Evolutionary conservation across 2,113 vertebrate genomes (phyloP).

Genomic region (Falcunculus frontatus): DNA sequence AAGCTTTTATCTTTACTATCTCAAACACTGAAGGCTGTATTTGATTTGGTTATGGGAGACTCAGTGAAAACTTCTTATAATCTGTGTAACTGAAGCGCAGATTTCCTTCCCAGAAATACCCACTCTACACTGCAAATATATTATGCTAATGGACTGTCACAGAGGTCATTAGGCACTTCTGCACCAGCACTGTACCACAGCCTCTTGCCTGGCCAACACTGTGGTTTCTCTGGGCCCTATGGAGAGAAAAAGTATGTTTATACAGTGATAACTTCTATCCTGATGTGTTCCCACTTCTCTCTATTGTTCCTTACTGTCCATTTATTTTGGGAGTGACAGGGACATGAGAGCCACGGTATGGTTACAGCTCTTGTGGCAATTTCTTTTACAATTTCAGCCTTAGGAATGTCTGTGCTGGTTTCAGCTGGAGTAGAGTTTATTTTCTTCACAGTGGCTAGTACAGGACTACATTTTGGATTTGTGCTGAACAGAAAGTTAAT

Average conservation of each 20-base stretch:
- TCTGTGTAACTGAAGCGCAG: neutral
- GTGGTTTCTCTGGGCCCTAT: neutral
- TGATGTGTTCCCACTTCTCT: neutral
- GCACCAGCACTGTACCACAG: neutral
- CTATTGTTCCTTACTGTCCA: neutral
- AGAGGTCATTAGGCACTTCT: neutral
- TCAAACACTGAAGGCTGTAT: neutral
- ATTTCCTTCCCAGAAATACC: neutral
- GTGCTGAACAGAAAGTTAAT: neutral
- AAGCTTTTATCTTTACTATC: constrained; percentile 31
- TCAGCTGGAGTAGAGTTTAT: neutral
- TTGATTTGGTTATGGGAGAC: neutral
- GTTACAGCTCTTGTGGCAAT: neutral
- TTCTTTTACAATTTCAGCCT: neutral
- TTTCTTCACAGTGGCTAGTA: neutral
- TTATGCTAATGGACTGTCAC: no score
- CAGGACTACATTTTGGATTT: neutral
- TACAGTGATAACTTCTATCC: neutral
- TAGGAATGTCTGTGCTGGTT: neutral
- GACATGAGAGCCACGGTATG: neutral
- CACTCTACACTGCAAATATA: neutral
- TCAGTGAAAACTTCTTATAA: neutral
- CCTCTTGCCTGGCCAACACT: neutral
- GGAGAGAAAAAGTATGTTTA: neutral
- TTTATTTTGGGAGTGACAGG: neutral